These are phyloP conservation scores for Boulengeromyrus knoepffleri DNA, from an alignment of 2,113 vertebrate species.

Conservation along the genomic window DNA sequence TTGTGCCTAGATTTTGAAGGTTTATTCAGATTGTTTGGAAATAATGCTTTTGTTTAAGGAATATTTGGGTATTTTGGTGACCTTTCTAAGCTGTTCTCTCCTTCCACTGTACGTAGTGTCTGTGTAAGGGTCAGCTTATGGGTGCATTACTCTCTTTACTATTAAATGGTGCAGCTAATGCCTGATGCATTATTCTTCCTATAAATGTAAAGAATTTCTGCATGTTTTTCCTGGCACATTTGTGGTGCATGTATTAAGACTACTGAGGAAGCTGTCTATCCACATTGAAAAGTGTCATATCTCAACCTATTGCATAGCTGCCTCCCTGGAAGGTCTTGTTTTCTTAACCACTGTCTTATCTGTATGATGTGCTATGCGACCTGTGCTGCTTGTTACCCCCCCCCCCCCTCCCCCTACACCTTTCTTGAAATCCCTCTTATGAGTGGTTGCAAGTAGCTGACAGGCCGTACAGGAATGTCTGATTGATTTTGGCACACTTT, in stretches of 20 bases:
- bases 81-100: not conserved
- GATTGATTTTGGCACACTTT: constrained; percentile 51
- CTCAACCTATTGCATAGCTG: not conserved
- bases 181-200: not conserved
- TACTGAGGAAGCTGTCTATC: not conserved
- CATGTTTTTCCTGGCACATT: not conserved
- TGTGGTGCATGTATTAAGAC: not conserved
- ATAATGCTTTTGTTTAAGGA: not conserved
- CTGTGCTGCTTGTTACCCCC: constrained; percentile 17
- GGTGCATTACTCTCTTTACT: not conserved
- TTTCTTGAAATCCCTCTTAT: constrained; percentile 22
- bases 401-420: not conserved
- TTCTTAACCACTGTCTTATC: not conserved
- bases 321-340: not conserved
- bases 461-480: constrained; percentile 47
- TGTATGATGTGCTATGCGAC: not conserved
- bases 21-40: not conserved
- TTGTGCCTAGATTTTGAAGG: not conserved
- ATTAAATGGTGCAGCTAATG: not conserved
- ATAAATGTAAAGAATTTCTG: not conserved
- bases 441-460: constrained; percentile 40
- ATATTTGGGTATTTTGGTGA: not conserved
- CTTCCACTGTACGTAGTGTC: not conserved
- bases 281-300: not conserved
- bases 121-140: not conserved